phyloP scores from a whole-genome alignment of 1,140 invertebrate genomes.

The Uloborus diversus region DNA sequence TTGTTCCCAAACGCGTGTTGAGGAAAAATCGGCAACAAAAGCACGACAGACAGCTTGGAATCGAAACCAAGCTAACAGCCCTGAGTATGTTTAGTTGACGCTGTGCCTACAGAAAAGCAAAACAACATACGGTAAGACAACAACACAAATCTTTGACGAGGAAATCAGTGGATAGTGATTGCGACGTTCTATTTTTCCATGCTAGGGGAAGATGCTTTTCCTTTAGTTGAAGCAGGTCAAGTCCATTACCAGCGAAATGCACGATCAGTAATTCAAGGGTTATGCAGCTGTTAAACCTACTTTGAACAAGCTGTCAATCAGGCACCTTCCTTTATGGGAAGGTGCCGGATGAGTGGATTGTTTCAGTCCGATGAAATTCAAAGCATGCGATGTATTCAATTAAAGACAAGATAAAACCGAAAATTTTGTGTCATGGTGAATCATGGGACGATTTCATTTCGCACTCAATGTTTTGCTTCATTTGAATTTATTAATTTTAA shows the following conservation, averaged over 20 bases:
- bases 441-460: too few species aligned
- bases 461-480: too few species aligned
- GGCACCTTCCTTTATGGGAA: too few species aligned
- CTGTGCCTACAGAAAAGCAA: background rate
- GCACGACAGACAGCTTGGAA: background rate
- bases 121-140: background rate
- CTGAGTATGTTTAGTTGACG: background rate
- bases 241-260: background rate
- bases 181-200: background rate
- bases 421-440: too few species aligned
- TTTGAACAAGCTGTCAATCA: background rate
- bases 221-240: background rate
- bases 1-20: background rate
- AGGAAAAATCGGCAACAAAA: background rate
- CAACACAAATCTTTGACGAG: background rate
- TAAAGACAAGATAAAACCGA: too few species aligned
- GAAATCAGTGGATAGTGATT: background rate
- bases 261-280: background rate
- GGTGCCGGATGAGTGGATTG: too few species aligned
- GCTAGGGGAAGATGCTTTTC: background rate
- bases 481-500: too few species aligned
- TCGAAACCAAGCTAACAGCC: background rate
- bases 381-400: too few species aligned
- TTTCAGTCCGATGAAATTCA: too few species aligned
- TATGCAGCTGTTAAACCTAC: background rate